phyloP scores from a whole-genome alignment of 37 sponge, comb jelly and placozoan genomes.

The Cliona cf. orientalis region DNA sequence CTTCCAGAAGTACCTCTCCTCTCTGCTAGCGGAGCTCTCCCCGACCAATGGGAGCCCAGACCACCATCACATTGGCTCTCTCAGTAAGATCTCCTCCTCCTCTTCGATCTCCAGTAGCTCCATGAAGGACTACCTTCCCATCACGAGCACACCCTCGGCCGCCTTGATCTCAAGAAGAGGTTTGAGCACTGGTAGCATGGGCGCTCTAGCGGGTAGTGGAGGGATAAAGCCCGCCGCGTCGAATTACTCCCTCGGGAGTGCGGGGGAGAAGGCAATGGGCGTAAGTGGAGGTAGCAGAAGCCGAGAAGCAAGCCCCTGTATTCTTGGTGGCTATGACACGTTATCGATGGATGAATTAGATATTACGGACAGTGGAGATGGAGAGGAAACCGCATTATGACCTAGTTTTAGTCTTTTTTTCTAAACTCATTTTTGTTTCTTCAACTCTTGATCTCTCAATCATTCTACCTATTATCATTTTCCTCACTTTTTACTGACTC shows the following conservation, averaged over 20 bases:
- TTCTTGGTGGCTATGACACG: too few relatives aligned
- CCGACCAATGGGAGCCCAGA: conserved; percentile 5
- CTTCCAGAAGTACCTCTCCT: conserved; percentile 46
- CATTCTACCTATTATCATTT: not conserved
- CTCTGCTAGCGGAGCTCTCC: conserved; percentile 32
- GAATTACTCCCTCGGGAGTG: too few relatives aligned
- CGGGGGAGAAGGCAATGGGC: too few relatives aligned
- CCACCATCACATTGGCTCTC: not conserved
- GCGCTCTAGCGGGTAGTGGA: too few relatives aligned
- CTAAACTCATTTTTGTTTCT: not conserved
- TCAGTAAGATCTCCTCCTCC: conserved; percentile 4
- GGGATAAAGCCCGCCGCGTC: too few relatives aligned
- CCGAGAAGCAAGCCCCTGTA: too few relatives aligned
- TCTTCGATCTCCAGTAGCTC: not conserved
- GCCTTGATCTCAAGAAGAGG: too few relatives aligned
- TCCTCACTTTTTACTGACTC: not conserved
- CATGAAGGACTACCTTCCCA: not conserved
- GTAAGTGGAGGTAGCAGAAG: too few relatives aligned
- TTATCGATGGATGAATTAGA: conserved; percentile 40
- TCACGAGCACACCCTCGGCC: not conserved
- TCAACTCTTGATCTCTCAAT: not conserved
- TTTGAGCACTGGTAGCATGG: too few relatives aligned
- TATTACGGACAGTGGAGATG: not conserved
- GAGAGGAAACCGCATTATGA: not conserved
- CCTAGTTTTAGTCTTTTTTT: not conserved